Evolutionary conservation across 2,797 vertebrate genomes (phyloP).

Genomic region (Astyanax mexicanus): DNA sequence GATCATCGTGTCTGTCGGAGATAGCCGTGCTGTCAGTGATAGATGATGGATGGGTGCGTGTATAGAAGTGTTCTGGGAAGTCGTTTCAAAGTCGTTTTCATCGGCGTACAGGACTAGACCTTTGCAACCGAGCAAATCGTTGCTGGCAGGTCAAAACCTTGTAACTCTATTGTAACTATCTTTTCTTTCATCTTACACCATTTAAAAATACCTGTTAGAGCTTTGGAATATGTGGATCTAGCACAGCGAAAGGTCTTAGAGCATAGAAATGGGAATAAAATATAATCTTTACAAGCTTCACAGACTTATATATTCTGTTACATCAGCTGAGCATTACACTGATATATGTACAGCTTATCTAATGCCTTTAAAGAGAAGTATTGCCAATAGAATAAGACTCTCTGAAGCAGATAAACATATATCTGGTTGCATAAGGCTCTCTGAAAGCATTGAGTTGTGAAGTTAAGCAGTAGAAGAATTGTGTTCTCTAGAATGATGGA

Average conservation of each 20-base stretch:
- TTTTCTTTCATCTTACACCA: background rate
- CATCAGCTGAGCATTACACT: no score
- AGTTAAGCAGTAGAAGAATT: no score
- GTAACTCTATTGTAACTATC: background rate
- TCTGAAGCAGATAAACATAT: no score
- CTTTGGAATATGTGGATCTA: background rate
- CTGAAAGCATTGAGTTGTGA: no score
- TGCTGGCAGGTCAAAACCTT: background rate
- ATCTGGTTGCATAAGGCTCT: no score
- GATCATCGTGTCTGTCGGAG: conserved; percentile 1
- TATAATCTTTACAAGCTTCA: no score
- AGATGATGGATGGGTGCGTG: background rate
- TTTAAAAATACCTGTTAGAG: background rate
- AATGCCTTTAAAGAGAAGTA: no score
- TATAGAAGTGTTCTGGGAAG: background rate
- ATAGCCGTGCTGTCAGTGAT: conserved; percentile 1
- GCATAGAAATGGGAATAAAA: background rate
- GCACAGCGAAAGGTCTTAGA: background rate
- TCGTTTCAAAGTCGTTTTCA: background rate
- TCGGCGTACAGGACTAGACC: conserved; percentile 2
- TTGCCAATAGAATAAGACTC: no score
- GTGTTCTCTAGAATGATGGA: no score
- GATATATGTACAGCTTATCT: no score
- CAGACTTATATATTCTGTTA: no score
- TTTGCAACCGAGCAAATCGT: background rate